A percentile compares a stretch with the other conserved stretches of the same genome.
These are phyloP conservation scores for Chamaea fasciata DNA, from an alignment of 2,113 vertebrate genomes.

Conservation along the genomic window DNA sequence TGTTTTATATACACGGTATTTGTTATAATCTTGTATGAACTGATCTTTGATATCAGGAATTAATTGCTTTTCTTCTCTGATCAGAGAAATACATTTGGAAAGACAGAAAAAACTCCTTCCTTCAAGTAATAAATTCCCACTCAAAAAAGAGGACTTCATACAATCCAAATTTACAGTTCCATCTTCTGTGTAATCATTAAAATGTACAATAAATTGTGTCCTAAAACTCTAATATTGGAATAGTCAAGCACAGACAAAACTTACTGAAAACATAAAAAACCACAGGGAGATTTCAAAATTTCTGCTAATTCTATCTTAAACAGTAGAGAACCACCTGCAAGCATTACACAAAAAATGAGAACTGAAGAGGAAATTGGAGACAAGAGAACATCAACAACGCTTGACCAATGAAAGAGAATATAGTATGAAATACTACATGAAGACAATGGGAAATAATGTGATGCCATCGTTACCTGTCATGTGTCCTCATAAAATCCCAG, in stretches of 20 bases:
- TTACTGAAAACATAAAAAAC: background rate
- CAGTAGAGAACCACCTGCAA: background rate
- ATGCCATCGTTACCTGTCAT: constrained; percentile 80
- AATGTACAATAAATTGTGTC: background rate
- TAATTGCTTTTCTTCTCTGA: background rate
- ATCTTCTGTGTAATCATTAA: background rate
- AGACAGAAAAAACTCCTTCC: background rate
- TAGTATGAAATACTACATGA: background rate
- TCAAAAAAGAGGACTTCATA: background rate
- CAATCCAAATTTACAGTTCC: background rate
- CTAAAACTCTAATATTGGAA: background rate
- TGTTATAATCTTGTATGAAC: background rate
- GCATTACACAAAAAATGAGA: background rate
- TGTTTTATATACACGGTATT: background rate
- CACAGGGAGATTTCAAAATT: background rate
- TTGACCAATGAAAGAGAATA: background rate
- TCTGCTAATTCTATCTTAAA: background rate
- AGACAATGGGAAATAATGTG: background rate
- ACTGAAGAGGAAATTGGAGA: background rate
- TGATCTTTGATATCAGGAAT: background rate
- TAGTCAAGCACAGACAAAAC: background rate
- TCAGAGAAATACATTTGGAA: background rate
- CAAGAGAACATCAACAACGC: background rate
- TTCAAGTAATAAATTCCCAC: background rate
- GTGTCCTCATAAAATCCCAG: constrained; percentile 91